Percentiles rank a stretch among this genome's conserved stretches.
Conservation (phyloP, 2,797 vertebrate species). For the Pantherophis vulpinus region DNA sequence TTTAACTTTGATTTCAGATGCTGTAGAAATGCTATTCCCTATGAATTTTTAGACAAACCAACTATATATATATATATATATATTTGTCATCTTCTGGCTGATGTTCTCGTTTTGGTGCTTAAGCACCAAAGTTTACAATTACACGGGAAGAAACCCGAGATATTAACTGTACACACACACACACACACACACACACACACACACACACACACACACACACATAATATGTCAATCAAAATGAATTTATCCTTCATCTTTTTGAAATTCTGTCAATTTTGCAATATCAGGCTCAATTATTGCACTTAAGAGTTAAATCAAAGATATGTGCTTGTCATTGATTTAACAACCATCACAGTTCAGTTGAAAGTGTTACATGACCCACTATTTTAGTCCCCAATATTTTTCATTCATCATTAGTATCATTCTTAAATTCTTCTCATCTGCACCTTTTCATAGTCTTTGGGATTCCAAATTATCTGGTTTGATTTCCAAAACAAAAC, state of each 20-base stretch:
- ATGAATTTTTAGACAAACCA: background rate
- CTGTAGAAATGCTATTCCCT: background rate
- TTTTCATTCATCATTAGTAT: background rate
- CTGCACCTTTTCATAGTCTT: background rate
- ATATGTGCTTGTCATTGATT: background rate
- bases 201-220: no score
- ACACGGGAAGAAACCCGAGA: no score
- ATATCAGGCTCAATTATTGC: background rate
- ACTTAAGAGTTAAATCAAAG: background rate
- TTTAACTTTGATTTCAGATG: background rate
- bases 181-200: no score
- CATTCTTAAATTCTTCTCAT: background rate
- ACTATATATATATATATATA: no score
- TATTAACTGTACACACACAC: no score
- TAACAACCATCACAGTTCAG: background rate
- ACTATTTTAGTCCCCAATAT: background rate
- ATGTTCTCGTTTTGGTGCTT: no score
- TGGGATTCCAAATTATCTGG: background rate
- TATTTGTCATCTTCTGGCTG: no score
- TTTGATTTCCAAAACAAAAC: background rate
- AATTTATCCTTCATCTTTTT: background rate
- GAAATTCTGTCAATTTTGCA: background rate
- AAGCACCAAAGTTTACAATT: no score
- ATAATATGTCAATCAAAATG: background rate
- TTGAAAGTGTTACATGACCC: background rate